These are phyloP conservation scores for Indicator maculatus DNA, from an alignment of 2,113 vertebrate genomes.

Conservation along the genomic window DNA sequence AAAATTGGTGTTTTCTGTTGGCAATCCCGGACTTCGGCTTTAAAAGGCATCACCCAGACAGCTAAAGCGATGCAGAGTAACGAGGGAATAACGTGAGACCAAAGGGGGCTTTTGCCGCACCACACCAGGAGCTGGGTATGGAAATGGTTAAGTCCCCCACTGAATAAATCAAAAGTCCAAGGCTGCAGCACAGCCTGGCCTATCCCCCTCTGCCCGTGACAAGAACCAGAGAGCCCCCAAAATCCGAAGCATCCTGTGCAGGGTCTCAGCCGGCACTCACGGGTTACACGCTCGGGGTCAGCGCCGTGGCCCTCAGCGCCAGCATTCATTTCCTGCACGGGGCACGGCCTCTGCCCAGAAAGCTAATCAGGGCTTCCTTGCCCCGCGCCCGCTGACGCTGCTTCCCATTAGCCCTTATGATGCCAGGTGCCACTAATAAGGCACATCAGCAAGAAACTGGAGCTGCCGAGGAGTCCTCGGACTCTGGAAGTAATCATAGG, in stretches of 20 bases:
- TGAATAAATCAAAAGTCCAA: conserved; percentile 83
- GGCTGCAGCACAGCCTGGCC: conserved; percentile 62
- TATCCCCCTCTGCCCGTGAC: conserved; percentile 75
- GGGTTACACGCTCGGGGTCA: conserved; percentile 84
- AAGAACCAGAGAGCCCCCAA: conserved; percentile 84
- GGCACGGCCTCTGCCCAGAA: conserved; percentile 87
- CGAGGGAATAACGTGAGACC: background rate
- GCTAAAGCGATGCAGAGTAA: background rate
- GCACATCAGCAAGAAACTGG: conserved; percentile 81
- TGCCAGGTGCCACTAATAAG: conserved; percentile 92
- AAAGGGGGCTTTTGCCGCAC: background rate
- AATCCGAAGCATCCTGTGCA: conserved; percentile 78
- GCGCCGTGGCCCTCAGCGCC: conserved; percentile 75
- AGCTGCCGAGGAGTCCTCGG: conserved; percentile 76
- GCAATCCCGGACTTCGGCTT: background rate
- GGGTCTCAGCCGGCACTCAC: conserved; percentile 74
- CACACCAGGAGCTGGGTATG: background rate
- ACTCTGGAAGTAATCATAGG: conserved; percentile 83
- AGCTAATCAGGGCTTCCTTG: conserved; percentile 89
- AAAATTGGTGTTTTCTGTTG: background rate
- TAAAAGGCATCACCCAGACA: accelerated
- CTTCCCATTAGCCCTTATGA: conserved; percentile 84
- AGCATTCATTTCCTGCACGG: conserved; percentile 92
- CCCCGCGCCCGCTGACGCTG: conserved; percentile 73
- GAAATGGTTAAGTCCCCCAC: conserved; percentile 77